These are phyloP conservation scores for Hexactinellida sp. DNA, from an alignment of 37 sponge, comb jelly and placozoan genomes.

Conservation along the genomic window DNA sequence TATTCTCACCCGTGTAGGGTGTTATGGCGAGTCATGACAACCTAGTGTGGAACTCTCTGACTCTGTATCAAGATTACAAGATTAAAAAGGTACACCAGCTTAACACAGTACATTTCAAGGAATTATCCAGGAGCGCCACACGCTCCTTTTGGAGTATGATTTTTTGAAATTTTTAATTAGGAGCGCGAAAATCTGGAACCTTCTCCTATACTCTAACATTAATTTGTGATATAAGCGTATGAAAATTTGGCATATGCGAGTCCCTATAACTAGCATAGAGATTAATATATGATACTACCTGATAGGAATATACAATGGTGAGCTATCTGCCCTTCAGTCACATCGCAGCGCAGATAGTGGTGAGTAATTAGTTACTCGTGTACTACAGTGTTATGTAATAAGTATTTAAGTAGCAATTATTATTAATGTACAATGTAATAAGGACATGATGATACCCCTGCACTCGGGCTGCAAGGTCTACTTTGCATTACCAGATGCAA, in stretches of 20 bases:
- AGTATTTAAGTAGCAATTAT: neutral
- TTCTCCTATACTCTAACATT: neutral
- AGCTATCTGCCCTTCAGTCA: slow-evolving; percentile 87
- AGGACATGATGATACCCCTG: slow-evolving; percentile 65
- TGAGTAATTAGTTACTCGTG: neutral
- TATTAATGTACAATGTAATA: neutral
- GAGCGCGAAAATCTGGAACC: neutral
- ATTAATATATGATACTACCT: neutral
- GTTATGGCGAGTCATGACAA: slow-evolving; percentile 93
- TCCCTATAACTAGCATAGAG: neutral
- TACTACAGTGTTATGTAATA: neutral
- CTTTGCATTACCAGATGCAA: slow-evolving; percentile 89
- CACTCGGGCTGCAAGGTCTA: slow-evolving; percentile 56
- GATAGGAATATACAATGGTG: slow-evolving; percentile 51
- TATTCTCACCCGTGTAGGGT: slow-evolving; percentile 47
- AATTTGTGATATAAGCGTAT: neutral
- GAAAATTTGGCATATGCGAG: neutral
- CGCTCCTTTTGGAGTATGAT: neutral
- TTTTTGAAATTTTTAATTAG: neutral
- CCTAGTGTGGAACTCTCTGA: slow-evolving; percentile 57
- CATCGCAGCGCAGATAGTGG: slow-evolving; percentile 71
- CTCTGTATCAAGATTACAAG: neutral
- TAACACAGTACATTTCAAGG: neutral
- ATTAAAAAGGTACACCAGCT: neutral
- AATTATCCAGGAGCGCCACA: neutral